These are phyloP conservation scores for Pipa parva DNA, from an alignment of 2,113 vertebrate genomes.

Conservation along the genomic window DNA sequence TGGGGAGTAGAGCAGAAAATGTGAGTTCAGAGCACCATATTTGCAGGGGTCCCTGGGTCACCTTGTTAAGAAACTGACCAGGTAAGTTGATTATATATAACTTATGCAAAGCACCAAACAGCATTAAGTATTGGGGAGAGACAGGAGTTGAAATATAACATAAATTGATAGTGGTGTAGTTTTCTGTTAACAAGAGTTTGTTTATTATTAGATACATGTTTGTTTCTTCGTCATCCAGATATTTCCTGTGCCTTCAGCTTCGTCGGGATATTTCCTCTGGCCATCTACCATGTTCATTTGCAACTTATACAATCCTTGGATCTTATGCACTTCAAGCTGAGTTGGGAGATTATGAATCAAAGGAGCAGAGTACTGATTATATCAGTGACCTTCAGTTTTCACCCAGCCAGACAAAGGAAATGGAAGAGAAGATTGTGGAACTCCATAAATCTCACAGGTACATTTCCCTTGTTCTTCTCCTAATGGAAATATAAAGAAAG, in stretches of 20 bases:
- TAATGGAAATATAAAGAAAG: too few relatives aligned
- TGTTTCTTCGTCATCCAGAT: slow-evolving; percentile 58
- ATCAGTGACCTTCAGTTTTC: slow-evolving; percentile 83
- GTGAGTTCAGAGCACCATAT: too few relatives aligned
- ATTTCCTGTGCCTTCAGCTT: slow-evolving; percentile 82
- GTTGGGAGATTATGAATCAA: slow-evolving; percentile 83
- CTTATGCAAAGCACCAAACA: too few relatives aligned
- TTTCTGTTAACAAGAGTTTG: too few relatives aligned
- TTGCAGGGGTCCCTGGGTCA: too few relatives aligned
- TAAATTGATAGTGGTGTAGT: too few relatives aligned
- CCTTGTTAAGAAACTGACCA: too few relatives aligned
- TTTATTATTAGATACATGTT: background rate
- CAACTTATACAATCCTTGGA: slow-evolving; percentile 78
- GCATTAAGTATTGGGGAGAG: too few relatives aligned
- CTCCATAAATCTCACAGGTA: slow-evolving; percentile 92
- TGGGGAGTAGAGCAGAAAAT: too few relatives aligned
- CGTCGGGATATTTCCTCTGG: slow-evolving; percentile 76
- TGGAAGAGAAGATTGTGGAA: slow-evolving; percentile 94
- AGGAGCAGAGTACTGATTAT: slow-evolving; percentile 73
- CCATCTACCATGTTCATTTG: slow-evolving; percentile 78
- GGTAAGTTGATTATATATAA: too few relatives aligned
- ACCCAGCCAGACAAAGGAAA: slow-evolving; percentile 86
- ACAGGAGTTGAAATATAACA: too few relatives aligned
- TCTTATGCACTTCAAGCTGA: slow-evolving; percentile 84
- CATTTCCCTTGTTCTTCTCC: too few relatives aligned